A percentile compares a stretch with the other conserved stretches of the same genome.
These are phyloP conservation scores for Heliconius erato DNA, from an alignment of 2,888 invertebrate genomes.

Conservation along the genomic window DNA sequence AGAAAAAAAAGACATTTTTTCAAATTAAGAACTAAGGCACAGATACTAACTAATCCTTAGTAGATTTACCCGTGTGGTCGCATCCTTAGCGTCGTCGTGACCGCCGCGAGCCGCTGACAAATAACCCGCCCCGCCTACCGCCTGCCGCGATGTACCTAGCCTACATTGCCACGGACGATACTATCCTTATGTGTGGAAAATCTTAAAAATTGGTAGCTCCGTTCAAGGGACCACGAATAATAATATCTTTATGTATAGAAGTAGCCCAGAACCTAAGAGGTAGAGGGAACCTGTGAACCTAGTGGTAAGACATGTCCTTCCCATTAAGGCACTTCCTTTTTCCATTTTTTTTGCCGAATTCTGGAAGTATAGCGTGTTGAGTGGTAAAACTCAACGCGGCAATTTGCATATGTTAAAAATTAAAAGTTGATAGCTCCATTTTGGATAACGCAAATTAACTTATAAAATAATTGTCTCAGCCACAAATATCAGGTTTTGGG, in stretches of 20 bases:
- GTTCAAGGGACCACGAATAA: not conserved
- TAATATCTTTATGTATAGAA: not conserved
- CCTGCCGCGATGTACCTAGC: conserved; percentile 38
- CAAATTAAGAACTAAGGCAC: not conserved
- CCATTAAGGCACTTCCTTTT: too few species aligned
- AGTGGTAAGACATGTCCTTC: too few species aligned
- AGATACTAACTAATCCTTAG: conserved; percentile 2
- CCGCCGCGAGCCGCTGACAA: conserved; percentile 79
- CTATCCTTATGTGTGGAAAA: not conserved
- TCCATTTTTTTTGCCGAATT: not conserved
- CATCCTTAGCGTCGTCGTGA: conserved; percentile 69
- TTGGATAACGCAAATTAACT: too few species aligned
- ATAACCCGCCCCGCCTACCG: conserved; percentile 60
- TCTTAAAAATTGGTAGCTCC: conserved; percentile 18
- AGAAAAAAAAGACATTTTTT: not conserved
- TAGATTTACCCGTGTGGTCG: conserved; percentile 57
- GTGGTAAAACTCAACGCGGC: too few species aligned
- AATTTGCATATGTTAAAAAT: too few species aligned
- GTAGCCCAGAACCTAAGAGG: too few species aligned
- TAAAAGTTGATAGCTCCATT: too few species aligned
- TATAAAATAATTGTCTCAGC: too few species aligned
- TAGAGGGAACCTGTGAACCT: too few species aligned
- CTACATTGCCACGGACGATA: conserved; percentile 33
- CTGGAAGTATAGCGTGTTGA: too few species aligned
- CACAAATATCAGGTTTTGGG: too few species aligned